These are phyloP conservation scores for Choristoneura rosaceana DNA, from an alignment of 2,888 invertebrate genomes.

Conservation along the genomic window DNA sequence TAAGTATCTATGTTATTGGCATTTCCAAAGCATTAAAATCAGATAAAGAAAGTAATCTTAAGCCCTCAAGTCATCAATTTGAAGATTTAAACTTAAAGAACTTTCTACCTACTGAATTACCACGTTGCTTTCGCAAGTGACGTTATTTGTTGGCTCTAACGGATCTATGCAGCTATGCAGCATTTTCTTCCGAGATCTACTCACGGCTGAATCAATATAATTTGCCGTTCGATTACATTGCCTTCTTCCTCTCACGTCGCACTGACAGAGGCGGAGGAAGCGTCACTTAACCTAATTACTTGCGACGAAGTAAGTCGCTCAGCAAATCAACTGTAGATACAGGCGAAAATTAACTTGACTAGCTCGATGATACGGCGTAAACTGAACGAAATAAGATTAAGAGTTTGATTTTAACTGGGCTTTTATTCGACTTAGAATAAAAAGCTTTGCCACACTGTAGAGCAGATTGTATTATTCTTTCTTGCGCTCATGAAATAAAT, in stretches of 20 bases:
- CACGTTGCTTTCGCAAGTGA: too few relatives aligned
- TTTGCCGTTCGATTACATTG: slow-evolving; percentile 54
- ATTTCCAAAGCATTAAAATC: too few relatives aligned
- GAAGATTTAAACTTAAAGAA: too few relatives aligned
- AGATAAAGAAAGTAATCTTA: too few relatives aligned
- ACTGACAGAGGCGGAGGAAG: slow-evolving; percentile 53
- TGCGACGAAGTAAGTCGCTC: slow-evolving; percentile 50
- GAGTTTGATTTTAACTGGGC: not conserved
- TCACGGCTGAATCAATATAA: slow-evolving; percentile 33
- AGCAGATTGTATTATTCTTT: not conserved
- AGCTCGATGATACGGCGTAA: not conserved
- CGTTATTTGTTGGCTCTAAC: too few relatives aligned
- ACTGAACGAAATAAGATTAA: not conserved
- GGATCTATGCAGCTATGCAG: not conserved
- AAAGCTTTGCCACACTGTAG: not conserved
- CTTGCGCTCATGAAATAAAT: too few relatives aligned
- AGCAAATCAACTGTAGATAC: slow-evolving; percentile 46
- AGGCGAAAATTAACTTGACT: slow-evolving; percentile 32
- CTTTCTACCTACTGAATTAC: too few relatives aligned
- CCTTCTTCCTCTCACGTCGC: slow-evolving; percentile 46
- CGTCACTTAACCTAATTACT: slow-evolving; percentile 72
- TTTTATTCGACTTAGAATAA: not conserved
- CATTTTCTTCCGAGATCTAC: slow-evolving; percentile 23
- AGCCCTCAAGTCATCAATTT: too few relatives aligned
- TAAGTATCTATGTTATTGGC: too few relatives aligned